Evolutionary conservation across 1,140 invertebrate genomes (phyloP), one percentile per base, ranked within the genome.

Genomic region (Drosophila truncata): DNA sequence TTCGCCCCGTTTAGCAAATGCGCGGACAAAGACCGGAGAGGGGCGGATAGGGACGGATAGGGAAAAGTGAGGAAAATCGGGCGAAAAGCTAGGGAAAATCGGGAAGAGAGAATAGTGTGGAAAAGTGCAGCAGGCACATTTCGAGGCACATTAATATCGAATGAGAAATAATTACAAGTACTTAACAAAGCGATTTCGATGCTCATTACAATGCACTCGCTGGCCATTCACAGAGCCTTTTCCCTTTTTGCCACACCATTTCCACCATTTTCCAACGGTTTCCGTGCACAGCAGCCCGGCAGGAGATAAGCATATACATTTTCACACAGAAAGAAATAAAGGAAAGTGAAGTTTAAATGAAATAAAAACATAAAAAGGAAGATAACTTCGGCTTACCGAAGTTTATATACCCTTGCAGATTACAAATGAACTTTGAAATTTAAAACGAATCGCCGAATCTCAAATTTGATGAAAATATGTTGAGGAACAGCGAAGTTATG

Each of bases 131-230:
- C 49, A 16, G 37, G 50, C 71, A n/a, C n/a, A n/a, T 41, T 23
- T 52, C 29, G 29, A 6, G 59, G 29, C 72, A 72, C 73, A 76
- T 76, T 76, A 76, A 76, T 76, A 76, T 76, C 73, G 37, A 65
- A 76, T 76, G 71, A 76, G 61, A 76, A 76, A 76, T 72, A 72
- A 72, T 72, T 72, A 72, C 69, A 72, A 72, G 66, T 59, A 55
- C 69, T 72, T 71, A 72, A 72, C 69, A 57, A 72, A 42, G 66
- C 69, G 69, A 72, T 72, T 72, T 71, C 69, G 42, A 71, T 72
- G 69, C 69, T 72, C 66, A 72, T 72, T 72, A 72, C 47, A 62
- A 39, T 67, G 59, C 60, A 39, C 25, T 67, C 39, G 57, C 37
- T 42, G 55, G 20, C 20, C 63, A 29, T n/a, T 35, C 41, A 46